Evolutionary conservation across 2,113 vertebrate species (phyloP), one percentile per base, ranked within the genome.

Genomic region (Prunella himalayana): DNA sequence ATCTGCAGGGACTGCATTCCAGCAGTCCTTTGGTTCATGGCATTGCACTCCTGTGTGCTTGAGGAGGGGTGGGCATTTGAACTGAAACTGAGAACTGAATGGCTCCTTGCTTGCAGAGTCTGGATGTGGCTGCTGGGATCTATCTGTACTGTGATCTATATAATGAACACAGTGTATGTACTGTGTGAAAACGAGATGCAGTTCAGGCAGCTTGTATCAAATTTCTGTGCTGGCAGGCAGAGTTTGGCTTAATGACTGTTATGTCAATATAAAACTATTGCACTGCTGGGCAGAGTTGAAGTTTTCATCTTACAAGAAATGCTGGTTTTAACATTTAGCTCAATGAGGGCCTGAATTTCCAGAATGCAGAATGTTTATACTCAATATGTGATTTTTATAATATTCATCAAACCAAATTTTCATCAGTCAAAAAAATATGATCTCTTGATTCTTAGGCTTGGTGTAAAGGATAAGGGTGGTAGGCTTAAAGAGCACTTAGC

Each of bases 131-230:
- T 87, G 4, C 70, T 59, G 35, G n/a, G 84, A 33, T 77, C 70
- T 70, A 8, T 84, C 69, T 25, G 17, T 83, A 9, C 88, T 18
- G 44, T 45, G 70, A 53, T 59, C 54, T 88, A 13, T 94, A 95
- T 88, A 97, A 82, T 77, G 77, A 94, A 5, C 3, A 15, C 94
- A 94, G 77, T 96, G 94, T 96, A 27, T 82, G 71, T 23, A 22
- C 80, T 60, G 75, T 80, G 86, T 71, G 75, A 73, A 79, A 86
- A 84, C 31, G 9, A 17, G 92, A 39, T 71, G 91, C 80, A 14
- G 51, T 81, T 82, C 68, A 69, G 86, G 66, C 64, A 68, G 51
- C 80, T 81, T 39, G 41, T 65, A 35, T 91, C 70, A 50, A 53
- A 79, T 96, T 95, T 93, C 94, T 57, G 2, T 25, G 75, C 72